phyloP scores from a whole-genome alignment of 2,113 vertebrate genomes.

The Otolemur garnettii region DNA sequence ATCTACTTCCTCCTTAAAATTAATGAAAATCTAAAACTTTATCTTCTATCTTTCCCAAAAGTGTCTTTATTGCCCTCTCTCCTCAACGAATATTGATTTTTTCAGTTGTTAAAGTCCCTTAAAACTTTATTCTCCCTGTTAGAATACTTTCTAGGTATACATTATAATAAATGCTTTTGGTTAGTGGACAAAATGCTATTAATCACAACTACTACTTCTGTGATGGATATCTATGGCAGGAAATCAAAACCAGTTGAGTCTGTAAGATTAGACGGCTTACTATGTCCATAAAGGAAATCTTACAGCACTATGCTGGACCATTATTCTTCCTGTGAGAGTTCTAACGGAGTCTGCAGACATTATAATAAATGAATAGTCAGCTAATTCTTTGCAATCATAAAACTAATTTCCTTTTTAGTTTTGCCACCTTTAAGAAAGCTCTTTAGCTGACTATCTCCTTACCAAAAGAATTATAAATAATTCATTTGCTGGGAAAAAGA shows the following conservation, averaged over 20 bases:
- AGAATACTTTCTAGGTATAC: conserved; percentile 70
- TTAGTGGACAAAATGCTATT: conserved; percentile 75
- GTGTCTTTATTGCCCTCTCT: conserved; percentile 28
- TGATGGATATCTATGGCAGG: conserved; percentile 76
- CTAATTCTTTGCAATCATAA: conserved; percentile 77
- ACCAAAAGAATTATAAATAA: conserved; percentile 80
- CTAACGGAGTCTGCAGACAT: conserved; percentile 73
- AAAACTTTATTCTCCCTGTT: conserved; percentile 59
- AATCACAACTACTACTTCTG: conserved; percentile 74
- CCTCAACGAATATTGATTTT: conserved; percentile 63
- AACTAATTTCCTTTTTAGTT: conserved; percentile 79
- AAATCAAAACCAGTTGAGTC: conserved; percentile 76
- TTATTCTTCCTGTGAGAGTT: conserved; percentile 76
- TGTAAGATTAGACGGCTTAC: conserved; percentile 74
- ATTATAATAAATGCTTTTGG: conserved; percentile 73
- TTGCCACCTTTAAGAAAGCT: conserved; percentile 77
- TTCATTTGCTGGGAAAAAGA: conserved; percentile 66
- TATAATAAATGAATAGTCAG: conserved; percentile 80
- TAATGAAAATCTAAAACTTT: conserved; percentile 57
- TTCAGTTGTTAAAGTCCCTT: conserved; percentile 61
- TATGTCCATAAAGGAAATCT: conserved; percentile 70
- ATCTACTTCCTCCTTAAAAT: conserved; percentile 53
- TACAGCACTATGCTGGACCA: conserved; percentile 46
- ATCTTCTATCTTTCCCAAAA: conserved; percentile 47
- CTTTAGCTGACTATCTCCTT: conserved; percentile 80